phyloP scores from a whole-genome alignment of 2,797 vertebrate species.

The Brachyrhaphis roseni region DNA sequence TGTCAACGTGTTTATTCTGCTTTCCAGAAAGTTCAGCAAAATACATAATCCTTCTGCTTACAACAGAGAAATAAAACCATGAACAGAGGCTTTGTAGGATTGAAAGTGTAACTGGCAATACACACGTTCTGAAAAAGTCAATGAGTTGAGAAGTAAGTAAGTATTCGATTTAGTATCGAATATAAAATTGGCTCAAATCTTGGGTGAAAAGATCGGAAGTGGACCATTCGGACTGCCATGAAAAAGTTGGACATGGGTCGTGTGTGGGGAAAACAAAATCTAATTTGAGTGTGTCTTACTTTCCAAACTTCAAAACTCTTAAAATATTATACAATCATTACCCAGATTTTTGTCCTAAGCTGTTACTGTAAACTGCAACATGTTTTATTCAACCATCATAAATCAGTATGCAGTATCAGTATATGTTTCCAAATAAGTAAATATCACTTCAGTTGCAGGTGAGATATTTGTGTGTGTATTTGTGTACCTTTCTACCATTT shows the following conservation, averaged over 20 bases:
- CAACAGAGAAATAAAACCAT: neutral
- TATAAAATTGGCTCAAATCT: neutral
- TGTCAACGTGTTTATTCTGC: slow-evolving; percentile 1
- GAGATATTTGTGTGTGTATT: neutral
- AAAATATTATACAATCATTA: neutral
- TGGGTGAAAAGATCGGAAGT: neutral
- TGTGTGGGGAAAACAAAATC: neutral
- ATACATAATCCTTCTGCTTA: neutral
- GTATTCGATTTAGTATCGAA: neutral
- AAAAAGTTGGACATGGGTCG: neutral
- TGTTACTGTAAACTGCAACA: neutral
- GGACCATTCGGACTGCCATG: neutral
- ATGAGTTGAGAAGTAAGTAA: neutral
- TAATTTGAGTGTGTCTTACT: neutral
- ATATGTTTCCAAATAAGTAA: neutral
- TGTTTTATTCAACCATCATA: neutral
- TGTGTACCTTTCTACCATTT: neutral
- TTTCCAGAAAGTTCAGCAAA: neutral
- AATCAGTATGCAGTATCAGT: neutral
- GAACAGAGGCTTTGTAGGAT: neutral
- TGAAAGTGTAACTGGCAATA: neutral
- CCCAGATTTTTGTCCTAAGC: neutral
- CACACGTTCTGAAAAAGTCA: neutral
- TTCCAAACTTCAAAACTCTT: neutral
- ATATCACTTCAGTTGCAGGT: neutral